Base-by-base conservation (phyloP, 2,113 vertebrate genomes). In the Lagopus leucura region DNA sequence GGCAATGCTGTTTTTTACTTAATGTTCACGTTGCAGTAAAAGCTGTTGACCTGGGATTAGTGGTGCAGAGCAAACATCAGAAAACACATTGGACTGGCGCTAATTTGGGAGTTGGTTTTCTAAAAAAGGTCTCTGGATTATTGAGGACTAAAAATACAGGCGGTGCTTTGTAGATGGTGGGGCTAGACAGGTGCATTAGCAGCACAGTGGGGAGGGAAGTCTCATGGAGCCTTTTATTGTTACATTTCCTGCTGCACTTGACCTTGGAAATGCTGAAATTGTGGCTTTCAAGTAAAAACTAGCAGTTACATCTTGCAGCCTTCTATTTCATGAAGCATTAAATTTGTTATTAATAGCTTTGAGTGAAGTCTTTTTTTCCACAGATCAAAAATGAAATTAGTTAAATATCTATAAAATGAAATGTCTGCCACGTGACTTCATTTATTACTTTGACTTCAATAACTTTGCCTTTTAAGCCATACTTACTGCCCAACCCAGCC, bases 151-250 rank as follows among this genome's bases (percentile, higher is more conserved):
- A 38, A 90, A 95, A 90, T 86, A 58, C 73, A 65, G 77, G 12
- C 81, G 50, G 79, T 34, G 79, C 92, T 89, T 90, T 4, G 86
- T 40, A 73, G 94, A 95, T 91, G 92, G 58, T 43, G 89, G 92
- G 94, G 93, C 88, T 92, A 97, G 96, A 81, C 97, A 97, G 97
- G 97, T 97, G 96, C 96, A 97, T 97, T 97, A 97, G 76, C 91
- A 43, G 97, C 97, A 82, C 96, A 94, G 96, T 93, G 70, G 93
- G 96, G 92, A 95, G 72, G 93, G 90, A 40, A 84, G 87, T 75
- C 97, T 95, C 92, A 6, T 34, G 85, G 92, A 95, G 92, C 81
- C 85, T 94, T 96, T 96, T 88, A 86, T 96, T 93, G 95, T 75
- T 79, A 30, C 93, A 34, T 96, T 93, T 97, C 95, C 5, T 95